These are phyloP conservation scores for Stenoptilia bipunctidactyla DNA, from an alignment of 2,888 invertebrate genomes.

Conservation along the genomic window DNA sequence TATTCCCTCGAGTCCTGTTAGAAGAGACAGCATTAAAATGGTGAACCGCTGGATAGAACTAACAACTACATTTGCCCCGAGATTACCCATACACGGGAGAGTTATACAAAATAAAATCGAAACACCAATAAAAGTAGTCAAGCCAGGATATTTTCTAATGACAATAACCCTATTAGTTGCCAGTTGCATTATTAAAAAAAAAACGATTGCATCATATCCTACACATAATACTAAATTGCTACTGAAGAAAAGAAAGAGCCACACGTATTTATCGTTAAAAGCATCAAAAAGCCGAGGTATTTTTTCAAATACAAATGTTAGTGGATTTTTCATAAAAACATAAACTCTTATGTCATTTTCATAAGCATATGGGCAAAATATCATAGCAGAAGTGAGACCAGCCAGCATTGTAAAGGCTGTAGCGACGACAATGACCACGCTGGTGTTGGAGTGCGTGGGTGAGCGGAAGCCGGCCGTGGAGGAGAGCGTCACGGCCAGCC, in stretches of 20 bases:
- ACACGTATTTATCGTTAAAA: conserved; percentile 27
- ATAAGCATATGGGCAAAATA: conserved; percentile 43
- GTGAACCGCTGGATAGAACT: conserved; percentile 21
- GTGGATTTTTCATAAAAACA: conserved; percentile 19
- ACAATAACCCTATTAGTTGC: conserved; percentile 20
- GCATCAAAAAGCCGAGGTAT: conserved; percentile 34
- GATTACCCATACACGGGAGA: conserved; percentile 32
- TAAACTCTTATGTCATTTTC: conserved; percentile 23
- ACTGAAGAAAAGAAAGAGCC: conserved; percentile 32
- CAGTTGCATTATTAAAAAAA: conserved; percentile 31
- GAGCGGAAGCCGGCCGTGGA: conserved; percentile 36
- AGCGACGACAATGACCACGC: conserved; percentile 28
- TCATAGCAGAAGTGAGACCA: conserved; percentile 31
- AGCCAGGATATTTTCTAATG: conserved; percentile 31
- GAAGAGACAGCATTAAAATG: conserved; percentile 23
- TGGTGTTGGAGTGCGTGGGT: conserved; percentile 42
- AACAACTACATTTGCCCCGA: conserved; percentile 23
- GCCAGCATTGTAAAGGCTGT: conserved; percentile 24
- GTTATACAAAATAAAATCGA: conserved; percentile 29
- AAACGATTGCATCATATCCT: conserved; percentile 24
- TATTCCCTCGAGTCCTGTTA: conserved; percentile 29
- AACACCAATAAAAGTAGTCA: conserved; percentile 23
- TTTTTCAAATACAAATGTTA: conserved; percentile 38
- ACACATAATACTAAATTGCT: conserved; percentile 27
- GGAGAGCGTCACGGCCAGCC: conserved; percentile 33